phyloP scores from a whole-genome alignment of 2,888 invertebrate genomes.

The Hirudinaria manillensis region DNA sequence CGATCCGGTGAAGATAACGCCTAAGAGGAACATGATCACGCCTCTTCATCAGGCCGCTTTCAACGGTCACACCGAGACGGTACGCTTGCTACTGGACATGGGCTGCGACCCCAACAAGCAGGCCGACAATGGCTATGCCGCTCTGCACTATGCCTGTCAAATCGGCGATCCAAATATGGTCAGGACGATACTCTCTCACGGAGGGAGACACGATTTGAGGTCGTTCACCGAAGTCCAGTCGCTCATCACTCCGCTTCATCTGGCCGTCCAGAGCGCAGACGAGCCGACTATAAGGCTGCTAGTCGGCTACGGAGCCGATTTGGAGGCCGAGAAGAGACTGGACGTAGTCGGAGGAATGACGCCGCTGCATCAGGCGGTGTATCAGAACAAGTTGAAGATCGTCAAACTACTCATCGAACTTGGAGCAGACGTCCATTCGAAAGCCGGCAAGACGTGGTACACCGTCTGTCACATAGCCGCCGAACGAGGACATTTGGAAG shows the following conservation, averaged over 20 bases:
- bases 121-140: slow-evolving; percentile 39
- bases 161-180: slow-evolving; percentile 35
- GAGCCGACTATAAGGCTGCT: slow-evolving; percentile 35
- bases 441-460: slow-evolving; percentile 32
- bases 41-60: slow-evolving; percentile 40
- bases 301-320: slow-evolving; percentile 32
- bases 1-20: slow-evolving; percentile 37
- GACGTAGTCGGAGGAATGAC: slow-evolving; percentile 35
- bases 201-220: slow-evolving; percentile 33
- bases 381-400: slow-evolving; percentile 37
- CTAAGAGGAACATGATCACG: slow-evolving; percentile 34
- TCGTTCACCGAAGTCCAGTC: slow-evolving; percentile 36
- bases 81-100: slow-evolving; percentile 30
- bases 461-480: slow-evolving; percentile 38
- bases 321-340: slow-evolving; percentile 39
- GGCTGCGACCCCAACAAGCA: slow-evolving; percentile 37
- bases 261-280: slow-evolving; percentile 41
- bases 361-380: slow-evolving; percentile 40
- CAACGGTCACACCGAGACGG: slow-evolving; percentile 36
- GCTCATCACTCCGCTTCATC: slow-evolving; percentile 36
- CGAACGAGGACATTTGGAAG: slow-evolving; percentile 34
- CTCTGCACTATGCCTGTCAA: slow-evolving; percentile 41
- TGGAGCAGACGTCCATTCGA: slow-evolving; percentile 33
- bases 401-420: slow-evolving; percentile 36
- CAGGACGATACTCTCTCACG: slow-evolving; percentile 27